Evolutionary conservation across 2,888 invertebrate species (phyloP).

Genomic region (Drosophila kuntzei): DNA sequence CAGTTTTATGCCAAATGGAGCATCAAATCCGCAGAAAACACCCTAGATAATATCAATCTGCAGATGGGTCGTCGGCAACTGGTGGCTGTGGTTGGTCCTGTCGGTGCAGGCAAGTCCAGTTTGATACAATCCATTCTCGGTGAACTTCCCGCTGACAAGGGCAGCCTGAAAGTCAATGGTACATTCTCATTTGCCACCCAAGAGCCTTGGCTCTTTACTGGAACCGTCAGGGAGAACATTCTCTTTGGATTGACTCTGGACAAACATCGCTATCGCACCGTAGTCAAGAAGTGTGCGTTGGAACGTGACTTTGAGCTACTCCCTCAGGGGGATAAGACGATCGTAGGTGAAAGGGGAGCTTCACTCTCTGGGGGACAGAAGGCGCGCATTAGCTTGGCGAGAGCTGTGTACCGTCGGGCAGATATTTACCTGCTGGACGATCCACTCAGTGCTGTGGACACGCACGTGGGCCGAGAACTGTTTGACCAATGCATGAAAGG

Average conservation of each 20-base stretch:
- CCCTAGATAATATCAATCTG: conserved; percentile 88
- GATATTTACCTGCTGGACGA: conserved; percentile 96
- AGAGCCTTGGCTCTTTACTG: conserved; percentile 94
- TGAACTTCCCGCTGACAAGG: conserved; percentile 86
- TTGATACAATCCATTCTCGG: conserved; percentile 86
- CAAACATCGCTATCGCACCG: too few relatives aligned
- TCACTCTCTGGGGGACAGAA: conserved; percentile 94
- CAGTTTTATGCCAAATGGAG: conserved; percentile 90
- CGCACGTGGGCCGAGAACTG: conserved; percentile 94
- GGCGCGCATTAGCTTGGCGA: conserved; percentile 94
- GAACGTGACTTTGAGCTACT: conserved; percentile 87
- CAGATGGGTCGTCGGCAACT: conserved; percentile 88
- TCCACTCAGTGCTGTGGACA: conserved; percentile 95
- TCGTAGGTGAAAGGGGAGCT: conserved; percentile 93
- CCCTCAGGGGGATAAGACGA: conserved; percentile 87
- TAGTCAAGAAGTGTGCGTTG: too few relatives aligned
- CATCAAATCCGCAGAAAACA: conserved; percentile 87
- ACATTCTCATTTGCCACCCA: conserved; percentile 91
- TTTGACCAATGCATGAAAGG: conserved; percentile 88
- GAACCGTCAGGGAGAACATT: too few relatives aligned
- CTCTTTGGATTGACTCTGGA: too few relatives aligned
- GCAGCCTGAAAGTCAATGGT: conserved; percentile 87
- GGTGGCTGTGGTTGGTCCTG: conserved; percentile 90
- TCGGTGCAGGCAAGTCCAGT: conserved; percentile 89
- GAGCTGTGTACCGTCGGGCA: conserved; percentile 93